These are phyloP conservation scores for Acyrthosiphon pisum DNA, from an alignment of 1,140 invertebrate genomes.

Conservation along the genomic window DNA sequence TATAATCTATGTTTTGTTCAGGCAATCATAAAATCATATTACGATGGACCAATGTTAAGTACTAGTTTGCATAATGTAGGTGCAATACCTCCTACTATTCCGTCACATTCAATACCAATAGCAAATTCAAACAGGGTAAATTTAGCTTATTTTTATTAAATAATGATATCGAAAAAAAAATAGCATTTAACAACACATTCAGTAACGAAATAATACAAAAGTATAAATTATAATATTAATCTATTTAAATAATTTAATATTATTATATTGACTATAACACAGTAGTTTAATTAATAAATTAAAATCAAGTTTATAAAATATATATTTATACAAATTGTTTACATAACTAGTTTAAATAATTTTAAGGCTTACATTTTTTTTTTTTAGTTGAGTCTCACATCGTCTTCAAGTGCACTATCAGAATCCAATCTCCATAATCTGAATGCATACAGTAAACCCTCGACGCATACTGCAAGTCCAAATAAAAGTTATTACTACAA, in stretches of 20 bases:
- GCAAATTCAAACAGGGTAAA: constrained; percentile 44
- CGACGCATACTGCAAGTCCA: constrained; percentile 31
- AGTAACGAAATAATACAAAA: not conserved
- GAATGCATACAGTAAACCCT: constrained; percentile 28
- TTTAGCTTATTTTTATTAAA: not conserved
- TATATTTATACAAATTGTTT: not conserved
- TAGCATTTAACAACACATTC: not conserved
- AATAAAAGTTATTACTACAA: constrained; percentile 57
- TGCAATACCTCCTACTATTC: constrained; percentile 38
- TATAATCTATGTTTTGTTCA: constrained; percentile 60
- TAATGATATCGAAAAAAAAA: too few species aligned
- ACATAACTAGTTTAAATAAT: not conserved
- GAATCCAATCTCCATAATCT: constrained; percentile 56
- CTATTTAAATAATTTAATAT: not conserved
- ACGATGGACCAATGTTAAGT: constrained; percentile 65
- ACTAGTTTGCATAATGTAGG: constrained; percentile 64
- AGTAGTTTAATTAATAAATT: not conserved
- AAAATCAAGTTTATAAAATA: not conserved
- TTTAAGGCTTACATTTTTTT: not conserved
- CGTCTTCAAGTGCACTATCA: constrained; percentile 43
- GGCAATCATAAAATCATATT: constrained; percentile 66
- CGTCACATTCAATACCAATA: constrained; percentile 43
- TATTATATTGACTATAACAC: not conserved
- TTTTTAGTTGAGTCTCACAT: constrained; percentile 36
- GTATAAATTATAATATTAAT: not conserved